phyloP scores from a whole-genome alignment of 2,113 vertebrate species.

The Columba livia region DNA sequence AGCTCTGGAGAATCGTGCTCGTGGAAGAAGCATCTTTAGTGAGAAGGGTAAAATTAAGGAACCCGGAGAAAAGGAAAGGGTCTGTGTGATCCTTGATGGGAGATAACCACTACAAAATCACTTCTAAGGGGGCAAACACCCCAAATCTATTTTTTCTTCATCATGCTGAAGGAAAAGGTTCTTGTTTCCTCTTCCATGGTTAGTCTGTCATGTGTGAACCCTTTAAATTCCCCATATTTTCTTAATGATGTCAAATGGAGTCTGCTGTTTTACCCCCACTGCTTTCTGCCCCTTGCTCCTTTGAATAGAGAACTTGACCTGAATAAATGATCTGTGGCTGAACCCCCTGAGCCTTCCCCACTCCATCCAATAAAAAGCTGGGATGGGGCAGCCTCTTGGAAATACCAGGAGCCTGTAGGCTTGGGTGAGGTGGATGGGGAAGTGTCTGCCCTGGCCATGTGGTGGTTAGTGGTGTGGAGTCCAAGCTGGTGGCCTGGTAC shows the following conservation, averaged over 20 bases:
- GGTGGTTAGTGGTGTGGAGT: accelerated
- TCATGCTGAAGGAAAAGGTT: neutral
- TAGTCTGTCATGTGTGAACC: neutral
- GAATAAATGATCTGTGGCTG: neutral
- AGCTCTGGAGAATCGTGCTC: neutral
- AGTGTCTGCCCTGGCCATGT: accelerated
- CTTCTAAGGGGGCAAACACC: neutral
- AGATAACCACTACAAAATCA: neutral
- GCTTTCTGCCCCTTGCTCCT: neutral
- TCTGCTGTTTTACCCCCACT: neutral
- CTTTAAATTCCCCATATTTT: neutral
- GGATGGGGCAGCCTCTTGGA: neutral
- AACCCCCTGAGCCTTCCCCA: no score
- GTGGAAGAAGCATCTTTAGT: neutral
- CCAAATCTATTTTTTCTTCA: neutral
- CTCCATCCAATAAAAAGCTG: neutral
- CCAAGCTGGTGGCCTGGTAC: no score
- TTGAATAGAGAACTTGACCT: neutral
- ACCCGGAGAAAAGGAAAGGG: neutral
- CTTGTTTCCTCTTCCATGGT: neutral
- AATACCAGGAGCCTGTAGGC: neutral
- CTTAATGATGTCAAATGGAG: no score
- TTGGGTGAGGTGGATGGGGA: neutral
- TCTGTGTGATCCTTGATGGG: neutral
- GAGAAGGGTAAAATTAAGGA: neutral